Conservation (phyloP, 2,888 invertebrate genomes). For the Lysandra coridon region DNA sequence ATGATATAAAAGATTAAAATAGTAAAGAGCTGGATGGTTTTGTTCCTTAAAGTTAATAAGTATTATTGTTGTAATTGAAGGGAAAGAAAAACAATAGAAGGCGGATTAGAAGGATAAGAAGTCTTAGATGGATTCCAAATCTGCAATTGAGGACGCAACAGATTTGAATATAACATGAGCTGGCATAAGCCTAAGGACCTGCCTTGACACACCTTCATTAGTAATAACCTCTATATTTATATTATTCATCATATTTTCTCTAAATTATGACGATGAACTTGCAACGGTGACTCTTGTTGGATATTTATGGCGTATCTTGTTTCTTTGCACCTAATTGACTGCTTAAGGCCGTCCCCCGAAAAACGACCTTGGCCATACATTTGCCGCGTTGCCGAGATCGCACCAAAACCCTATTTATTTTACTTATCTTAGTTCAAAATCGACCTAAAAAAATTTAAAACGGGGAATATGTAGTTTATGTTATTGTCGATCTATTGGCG, state of each 20-base stretch:
- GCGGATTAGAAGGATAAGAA: neutral
- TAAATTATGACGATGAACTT: neutral
- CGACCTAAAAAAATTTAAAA: too few species aligned
- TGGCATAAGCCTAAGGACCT: slow-evolving; percentile 5
- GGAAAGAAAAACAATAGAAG: neutral
- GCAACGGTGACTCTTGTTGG: neutral
- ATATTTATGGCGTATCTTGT: neutral
- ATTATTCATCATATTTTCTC: slow-evolving; percentile 15
- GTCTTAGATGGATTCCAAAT: slow-evolving; percentile 16
- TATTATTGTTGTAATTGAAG: neutral
- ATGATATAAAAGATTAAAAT: neutral
- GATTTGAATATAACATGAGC: slow-evolving; percentile 21
- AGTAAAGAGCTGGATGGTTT: neutral
- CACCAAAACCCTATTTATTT: too few species aligned
- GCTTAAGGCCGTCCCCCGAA: neutral
- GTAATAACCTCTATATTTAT: slow-evolving; percentile 1
- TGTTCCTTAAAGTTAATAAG: neutral
- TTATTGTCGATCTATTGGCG: too few species aligned
- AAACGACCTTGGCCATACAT: too few species aligned
- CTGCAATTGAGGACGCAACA: neutral
- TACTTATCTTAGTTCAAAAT: too few species aligned
- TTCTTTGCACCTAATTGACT: neutral
- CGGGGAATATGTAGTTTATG: too few species aligned
- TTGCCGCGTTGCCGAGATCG: too few species aligned
- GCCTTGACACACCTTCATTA: slow-evolving; percentile 17